Evolutionary conservation across 2,888 invertebrate genomes (phyloP).

Genomic region (Nephrotoma flavescens): DNA sequence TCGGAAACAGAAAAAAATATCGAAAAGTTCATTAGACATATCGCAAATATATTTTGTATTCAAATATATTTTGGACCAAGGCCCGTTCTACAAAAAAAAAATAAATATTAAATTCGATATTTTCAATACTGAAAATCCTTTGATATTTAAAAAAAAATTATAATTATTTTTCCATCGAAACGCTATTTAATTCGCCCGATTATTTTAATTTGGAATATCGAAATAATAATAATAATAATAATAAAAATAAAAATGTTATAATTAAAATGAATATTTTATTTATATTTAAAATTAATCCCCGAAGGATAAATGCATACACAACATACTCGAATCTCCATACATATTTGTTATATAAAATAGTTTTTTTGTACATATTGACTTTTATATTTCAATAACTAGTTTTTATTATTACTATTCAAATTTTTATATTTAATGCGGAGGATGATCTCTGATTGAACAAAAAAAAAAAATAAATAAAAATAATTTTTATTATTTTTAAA

Average conservation of each 20-base stretch:
- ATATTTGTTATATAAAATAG: background rate
- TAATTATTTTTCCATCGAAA: background rate
- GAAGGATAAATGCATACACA: background rate
- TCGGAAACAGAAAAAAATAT: too few relatives aligned
- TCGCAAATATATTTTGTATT: too few relatives aligned
- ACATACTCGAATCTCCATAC: background rate
- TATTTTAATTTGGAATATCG: background rate
- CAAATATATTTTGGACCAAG: too few relatives aligned
- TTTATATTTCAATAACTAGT: background rate
- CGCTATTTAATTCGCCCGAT: background rate
- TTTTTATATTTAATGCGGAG: background rate
- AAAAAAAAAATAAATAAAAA: background rate
- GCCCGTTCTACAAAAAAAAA: too few relatives aligned
- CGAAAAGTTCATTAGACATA: too few relatives aligned
- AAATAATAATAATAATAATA: background rate
- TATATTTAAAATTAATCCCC: background rate
- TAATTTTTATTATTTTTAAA: background rate
- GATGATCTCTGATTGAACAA: background rate
- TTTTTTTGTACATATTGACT: background rate
- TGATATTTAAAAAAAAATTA: background rate
- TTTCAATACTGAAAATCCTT: background rate
- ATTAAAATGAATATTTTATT: too few relatives aligned
- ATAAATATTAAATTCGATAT: background rate
- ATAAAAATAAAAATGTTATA: background rate
- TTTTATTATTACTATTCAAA: background rate